A percentile compares a stretch with the other conserved stretches of the same genome.
Evolutionary conservation across 2,888 invertebrate species (phyloP).

Genomic region (Globia sparganii): DNA sequence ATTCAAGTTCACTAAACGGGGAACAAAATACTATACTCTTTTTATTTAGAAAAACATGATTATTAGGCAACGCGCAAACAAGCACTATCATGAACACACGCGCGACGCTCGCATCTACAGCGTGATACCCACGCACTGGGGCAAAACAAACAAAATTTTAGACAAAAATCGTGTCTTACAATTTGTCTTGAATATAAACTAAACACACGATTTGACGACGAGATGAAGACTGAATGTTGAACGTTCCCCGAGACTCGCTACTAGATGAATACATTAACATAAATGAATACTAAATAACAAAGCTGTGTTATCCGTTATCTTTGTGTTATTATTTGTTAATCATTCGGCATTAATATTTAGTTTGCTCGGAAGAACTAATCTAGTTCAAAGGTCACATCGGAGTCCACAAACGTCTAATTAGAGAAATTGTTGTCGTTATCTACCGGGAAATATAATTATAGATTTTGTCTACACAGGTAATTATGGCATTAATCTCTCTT

Average conservation of each 20-base stretch:
- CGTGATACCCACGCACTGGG: slow-evolving; percentile 65
- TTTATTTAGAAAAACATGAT: slow-evolving; percentile 74
- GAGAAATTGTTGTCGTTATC: slow-evolving; percentile 27
- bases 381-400: slow-evolving; percentile 62
- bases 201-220: slow-evolving; percentile 72
- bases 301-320: slow-evolving; percentile 60
- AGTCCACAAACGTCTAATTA: slow-evolving; percentile 50
- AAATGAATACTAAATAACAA: slow-evolving; percentile 75
- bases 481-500: slow-evolving; percentile 4
- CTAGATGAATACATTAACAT: slow-evolving; percentile 77
- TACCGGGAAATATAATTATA: slow-evolving; percentile 22
- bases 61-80: slow-evolving; percentile 76
- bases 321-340: slow-evolving; percentile 70
- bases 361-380: slow-evolving; percentile 58
- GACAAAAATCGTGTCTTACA: slow-evolving; percentile 46
- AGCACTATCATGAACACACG: slow-evolving; percentile 79
- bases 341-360: slow-evolving; percentile 64
- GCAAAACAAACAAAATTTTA: slow-evolving; percentile 31
- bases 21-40: slow-evolving; percentile 49
- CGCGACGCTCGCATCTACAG: slow-evolving; percentile 66
- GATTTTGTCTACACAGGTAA: not conserved
- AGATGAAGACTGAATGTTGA: slow-evolving; percentile 74
- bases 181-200: slow-evolving; percentile 60
- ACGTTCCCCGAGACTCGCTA: slow-evolving; percentile 62
- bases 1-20: slow-evolving; percentile 35